These are phyloP conservation scores for Andrena praecox DNA, from an alignment of 2,888 invertebrate genomes.

Conservation along the genomic window DNA sequence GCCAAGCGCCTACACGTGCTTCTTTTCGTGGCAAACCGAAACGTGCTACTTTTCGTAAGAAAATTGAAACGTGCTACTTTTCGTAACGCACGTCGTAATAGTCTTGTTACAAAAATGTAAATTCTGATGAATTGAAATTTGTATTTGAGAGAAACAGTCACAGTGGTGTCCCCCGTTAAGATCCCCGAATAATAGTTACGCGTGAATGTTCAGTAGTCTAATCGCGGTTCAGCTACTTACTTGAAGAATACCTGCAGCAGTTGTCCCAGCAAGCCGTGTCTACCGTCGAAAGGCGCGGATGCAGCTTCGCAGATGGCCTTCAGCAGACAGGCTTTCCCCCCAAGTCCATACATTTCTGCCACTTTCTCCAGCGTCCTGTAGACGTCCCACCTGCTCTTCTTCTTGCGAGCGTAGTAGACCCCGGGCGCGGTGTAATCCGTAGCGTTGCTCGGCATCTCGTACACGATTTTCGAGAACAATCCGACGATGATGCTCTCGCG, in stretches of 20 bases:
- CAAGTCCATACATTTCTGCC: conserved; percentile 84
- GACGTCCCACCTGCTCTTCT: conserved; percentile 87
- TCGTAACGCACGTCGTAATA: too few relatives aligned
- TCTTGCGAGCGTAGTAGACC: conserved; percentile 72
- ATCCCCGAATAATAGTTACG: too few relatives aligned
- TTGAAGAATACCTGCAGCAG: conserved; percentile 91
- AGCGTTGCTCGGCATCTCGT: conserved; percentile 82
- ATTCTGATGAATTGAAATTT: too few relatives aligned
- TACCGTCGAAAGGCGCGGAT: conserved; percentile 88
- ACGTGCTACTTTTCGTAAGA: too few relatives aligned
- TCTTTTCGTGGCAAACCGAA: too few relatives aligned
- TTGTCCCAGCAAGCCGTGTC: conserved; percentile 91
- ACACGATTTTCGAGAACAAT: conserved; percentile 83
- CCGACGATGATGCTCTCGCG: conserved; percentile 84
- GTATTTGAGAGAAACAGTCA: too few relatives aligned
- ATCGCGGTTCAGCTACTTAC: conserved; percentile 65
- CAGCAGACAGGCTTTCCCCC: conserved; percentile 88
- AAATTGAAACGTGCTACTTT: too few relatives aligned
- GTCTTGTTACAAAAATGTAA: too few relatives aligned
- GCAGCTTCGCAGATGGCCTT: conserved; percentile 92
- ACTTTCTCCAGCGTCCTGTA: conserved; percentile 88
- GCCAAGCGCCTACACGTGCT: too few relatives aligned
- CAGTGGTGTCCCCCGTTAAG: too few relatives aligned
- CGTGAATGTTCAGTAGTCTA: not conserved
- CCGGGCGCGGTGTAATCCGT: conserved; percentile 82